Percentiles rank a stretch among this genome's conserved stretches.
Evolutionary conservation across 2,113 vertebrate genomes (phyloP).

Genomic region (Pedetes capensis): DNA sequence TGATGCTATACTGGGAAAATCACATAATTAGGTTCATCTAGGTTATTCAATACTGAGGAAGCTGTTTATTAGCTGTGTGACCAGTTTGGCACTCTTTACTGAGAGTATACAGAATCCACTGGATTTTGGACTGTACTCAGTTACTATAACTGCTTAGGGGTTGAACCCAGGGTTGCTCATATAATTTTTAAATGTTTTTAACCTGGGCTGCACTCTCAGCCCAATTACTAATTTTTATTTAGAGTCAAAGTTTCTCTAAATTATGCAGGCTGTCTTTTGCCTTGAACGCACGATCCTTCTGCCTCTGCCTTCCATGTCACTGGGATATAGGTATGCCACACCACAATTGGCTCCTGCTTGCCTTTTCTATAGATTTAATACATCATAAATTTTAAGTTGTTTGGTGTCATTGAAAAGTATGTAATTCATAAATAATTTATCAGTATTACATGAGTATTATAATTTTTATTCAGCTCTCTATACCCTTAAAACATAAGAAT

Average conservation of each 20-base stretch:
- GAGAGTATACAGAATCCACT: slow-evolving; percentile 64
- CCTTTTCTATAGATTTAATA: slow-evolving; percentile 32
- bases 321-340: too few species aligned
- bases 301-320: too few species aligned
- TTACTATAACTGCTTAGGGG: slow-evolving; percentile 57
- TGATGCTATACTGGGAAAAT: slow-evolving; percentile 37
- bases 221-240: too few species aligned
- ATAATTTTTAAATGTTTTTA: too few species aligned
- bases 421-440: not conserved
- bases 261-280: too few species aligned
- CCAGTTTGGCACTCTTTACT: slow-evolving; percentile 49
- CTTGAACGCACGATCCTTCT: too few species aligned
- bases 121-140: slow-evolving; percentile 42
- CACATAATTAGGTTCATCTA: slow-evolving; percentile 25
- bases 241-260: too few species aligned
- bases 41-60: not conserved
- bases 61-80: slow-evolving; percentile 53
- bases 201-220: too few species aligned
- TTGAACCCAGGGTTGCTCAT: too few species aligned
- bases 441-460: not conserved
- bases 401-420: not conserved
- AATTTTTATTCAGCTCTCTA: not conserved
- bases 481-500: not conserved
- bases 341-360: too few species aligned
- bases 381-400: not conserved